phyloP scores from a whole-genome alignment of 2,888 invertebrate species.

The Dastarcus helophoroides region DNA sequence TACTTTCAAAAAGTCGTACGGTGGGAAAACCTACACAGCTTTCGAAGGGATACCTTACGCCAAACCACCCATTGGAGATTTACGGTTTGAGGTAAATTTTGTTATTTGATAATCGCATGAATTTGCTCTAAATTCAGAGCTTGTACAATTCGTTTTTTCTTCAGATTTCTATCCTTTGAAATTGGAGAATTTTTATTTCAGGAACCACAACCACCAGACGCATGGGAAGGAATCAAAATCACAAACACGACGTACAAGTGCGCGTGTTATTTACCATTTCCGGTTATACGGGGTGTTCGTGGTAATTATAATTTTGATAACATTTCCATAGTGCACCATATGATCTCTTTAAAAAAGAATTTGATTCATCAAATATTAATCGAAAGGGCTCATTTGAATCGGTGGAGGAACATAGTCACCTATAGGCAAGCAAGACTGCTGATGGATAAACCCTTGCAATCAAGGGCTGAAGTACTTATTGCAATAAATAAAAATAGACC shows the following conservation, averaged over 20 bases:
- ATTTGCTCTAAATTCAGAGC: no score
- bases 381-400: no score
- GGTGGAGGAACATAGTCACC: no score
- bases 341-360: no score
- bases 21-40: not conserved
- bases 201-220: constrained; percentile 22
- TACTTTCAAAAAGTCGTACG: not conserved
- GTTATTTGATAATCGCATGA: no score
- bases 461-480: no score
- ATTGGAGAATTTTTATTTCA: no score
- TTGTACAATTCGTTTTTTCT: no score
- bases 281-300: constrained; percentile 46
- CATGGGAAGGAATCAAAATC: constrained; percentile 22
- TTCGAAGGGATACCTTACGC: constrained; percentile 3
- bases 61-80: constrained; percentile 1
- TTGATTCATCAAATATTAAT: no score
- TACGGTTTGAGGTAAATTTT: constrained; percentile 3
- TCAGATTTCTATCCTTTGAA: no score
- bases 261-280: constrained; percentile 21
- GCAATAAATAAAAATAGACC: no score
- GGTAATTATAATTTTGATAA: constrained; percentile 37
- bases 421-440: not conserved
- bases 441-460: not conserved
- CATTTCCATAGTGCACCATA: not conserved
- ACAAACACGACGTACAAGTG: constrained; percentile 25